Percentiles rank a stretch among this genome's conserved stretches.
phyloP scores from a whole-genome alignment of 2,888 invertebrate genomes.

The Erebia aethiops region DNA sequence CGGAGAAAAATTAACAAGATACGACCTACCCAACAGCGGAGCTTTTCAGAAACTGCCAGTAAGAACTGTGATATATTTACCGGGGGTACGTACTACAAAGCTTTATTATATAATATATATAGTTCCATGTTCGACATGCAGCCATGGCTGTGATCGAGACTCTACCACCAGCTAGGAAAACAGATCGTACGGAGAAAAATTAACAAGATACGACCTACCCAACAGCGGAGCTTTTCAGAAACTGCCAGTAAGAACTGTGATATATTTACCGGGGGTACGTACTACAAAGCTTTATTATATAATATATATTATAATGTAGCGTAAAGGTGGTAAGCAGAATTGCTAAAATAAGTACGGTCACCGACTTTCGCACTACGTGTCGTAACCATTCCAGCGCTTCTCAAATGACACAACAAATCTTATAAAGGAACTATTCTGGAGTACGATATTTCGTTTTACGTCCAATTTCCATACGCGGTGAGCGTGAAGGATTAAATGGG shows the following conservation, averaged over 20 bases:
- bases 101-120: not conserved
- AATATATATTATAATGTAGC: not conserved
- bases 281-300: not conserved
- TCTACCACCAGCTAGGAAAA: no score
- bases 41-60: no score
- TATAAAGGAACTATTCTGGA: conserved; percentile 65
- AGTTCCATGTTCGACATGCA: no score
- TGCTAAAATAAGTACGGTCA: conserved; percentile 41
- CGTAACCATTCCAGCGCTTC: conserved; percentile 37
- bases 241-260: no score
- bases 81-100: not conserved
- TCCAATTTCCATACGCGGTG: conserved; percentile 81
- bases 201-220: no score
- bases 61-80: not conserved
- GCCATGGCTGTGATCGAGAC: no score
- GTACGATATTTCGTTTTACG: conserved; percentile 77
- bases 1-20: no score
- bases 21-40: no score
- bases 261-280: not conserved
- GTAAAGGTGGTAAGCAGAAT: conserved; percentile 31
- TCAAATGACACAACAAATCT: conserved; percentile 62
- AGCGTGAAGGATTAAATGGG: conserved; percentile 81
- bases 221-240: no score
- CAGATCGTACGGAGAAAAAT: no score
- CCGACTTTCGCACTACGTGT: conserved; percentile 34